phyloP scores from a whole-genome alignment of 2,113 vertebrate genomes.

The Pomatostomus ruficeps region DNA sequence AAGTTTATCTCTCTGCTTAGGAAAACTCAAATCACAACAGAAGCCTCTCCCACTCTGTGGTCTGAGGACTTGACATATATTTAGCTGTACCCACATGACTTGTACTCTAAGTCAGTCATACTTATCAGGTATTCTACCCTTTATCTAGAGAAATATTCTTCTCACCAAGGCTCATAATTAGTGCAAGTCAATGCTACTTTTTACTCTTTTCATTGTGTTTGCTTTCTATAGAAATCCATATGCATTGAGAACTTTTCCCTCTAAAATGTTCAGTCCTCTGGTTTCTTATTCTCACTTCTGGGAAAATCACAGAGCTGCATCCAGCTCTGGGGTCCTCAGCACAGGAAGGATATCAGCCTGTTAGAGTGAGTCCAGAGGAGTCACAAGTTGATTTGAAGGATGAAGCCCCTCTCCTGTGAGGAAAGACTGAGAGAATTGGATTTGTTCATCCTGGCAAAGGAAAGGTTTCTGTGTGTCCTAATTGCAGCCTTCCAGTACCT shows the following conservation, averaged over 20 bases:
- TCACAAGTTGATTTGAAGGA: neutral
- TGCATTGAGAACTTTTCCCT: neutral
- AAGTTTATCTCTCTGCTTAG: neutral
- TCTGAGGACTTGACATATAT: neutral
- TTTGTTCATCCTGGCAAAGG: neutral
- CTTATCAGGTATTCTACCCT: neutral
- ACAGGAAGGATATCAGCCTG: neutral
- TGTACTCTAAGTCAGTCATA: neutral
- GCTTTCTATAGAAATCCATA: neutral
- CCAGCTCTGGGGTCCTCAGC: neutral
- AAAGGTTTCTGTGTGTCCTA: neutral
- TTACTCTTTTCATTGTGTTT: neutral
- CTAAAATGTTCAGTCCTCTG: neutral
- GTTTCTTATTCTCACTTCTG: neutral
- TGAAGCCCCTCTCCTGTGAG: neutral
- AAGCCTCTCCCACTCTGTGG: neutral
- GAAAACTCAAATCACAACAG: neutral
- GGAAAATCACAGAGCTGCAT: neutral
- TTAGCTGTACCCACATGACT: neutral
- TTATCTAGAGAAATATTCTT: neutral
- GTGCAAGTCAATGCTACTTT: neutral
- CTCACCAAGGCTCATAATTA: neutral
- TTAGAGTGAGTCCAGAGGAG: neutral
- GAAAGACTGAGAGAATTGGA: neutral
- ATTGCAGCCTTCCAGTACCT: neutral